phyloP scores from a whole-genome alignment of 2,888 invertebrate species.

The Allygus modestus region DNA sequence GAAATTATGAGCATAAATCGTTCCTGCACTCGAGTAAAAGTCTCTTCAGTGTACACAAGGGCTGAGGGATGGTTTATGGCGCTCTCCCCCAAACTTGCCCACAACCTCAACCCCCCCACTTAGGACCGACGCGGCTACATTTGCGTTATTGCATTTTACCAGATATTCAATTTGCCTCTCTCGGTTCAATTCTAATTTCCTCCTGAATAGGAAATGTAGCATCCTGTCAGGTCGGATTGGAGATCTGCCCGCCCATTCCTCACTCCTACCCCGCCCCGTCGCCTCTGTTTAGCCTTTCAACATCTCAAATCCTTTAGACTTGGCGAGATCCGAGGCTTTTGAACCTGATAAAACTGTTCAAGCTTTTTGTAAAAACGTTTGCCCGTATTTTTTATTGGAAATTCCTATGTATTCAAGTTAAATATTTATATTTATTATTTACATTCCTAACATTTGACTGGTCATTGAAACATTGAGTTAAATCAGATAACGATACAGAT shows the following conservation, averaged over 20 bases:
- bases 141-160: constrained; percentile 59
- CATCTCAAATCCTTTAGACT: not conserved
- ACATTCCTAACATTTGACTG: no score
- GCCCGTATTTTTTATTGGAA: no score
- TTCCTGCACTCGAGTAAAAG: not conserved
- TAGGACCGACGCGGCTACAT: constrained; percentile 44
- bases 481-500: no score
- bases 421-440: no score
- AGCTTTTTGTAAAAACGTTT: no score
- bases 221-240: constrained; percentile 44
- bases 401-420: no score
- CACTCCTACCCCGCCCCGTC: not conserved
- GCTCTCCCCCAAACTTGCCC: not conserved
- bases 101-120: constrained; percentile 40
- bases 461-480: no score
- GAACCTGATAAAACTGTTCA: not conserved
- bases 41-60: constrained; percentile 25
- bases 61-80: constrained; percentile 8
- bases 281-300: constrained; percentile 26
- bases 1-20: constrained; percentile 5
- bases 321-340: not conserved
- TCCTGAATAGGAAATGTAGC: constrained; percentile 54
- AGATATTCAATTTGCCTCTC: constrained; percentile 59
- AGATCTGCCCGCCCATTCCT: not conserved
- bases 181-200: constrained; percentile 58